Conservation (phyloP, 2,888 invertebrate species). For the Pseudococcus viburni region DNA sequence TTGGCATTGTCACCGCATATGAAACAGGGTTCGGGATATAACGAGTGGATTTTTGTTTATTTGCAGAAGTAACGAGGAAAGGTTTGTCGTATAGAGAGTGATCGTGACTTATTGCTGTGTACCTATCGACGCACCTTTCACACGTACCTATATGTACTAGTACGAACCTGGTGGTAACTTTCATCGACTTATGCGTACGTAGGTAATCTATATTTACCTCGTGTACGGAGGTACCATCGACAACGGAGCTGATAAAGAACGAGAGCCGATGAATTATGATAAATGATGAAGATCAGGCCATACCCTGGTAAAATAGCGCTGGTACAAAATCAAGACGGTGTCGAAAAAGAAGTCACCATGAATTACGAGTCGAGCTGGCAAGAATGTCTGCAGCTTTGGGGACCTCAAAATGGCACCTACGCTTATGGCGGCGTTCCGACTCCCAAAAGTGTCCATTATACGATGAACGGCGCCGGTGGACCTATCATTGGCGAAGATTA, state of each 20-base stretch:
- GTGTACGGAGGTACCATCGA: too few species aligned
- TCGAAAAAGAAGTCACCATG: conserved; percentile 64
- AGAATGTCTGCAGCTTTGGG: conserved; percentile 72
- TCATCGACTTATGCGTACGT: not conserved
- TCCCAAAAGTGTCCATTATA: not conserved
- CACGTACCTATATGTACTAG: not conserved
- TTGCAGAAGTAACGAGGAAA: not conserved
- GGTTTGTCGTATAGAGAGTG: not conserved
- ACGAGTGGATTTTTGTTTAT: conserved; percentile 32
- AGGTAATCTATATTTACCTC: too few species aligned
- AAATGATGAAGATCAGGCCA: conserved; percentile 84
- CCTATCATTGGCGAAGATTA: not conserved
- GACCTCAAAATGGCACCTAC: conserved; percentile 65
- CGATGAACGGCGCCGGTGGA: not conserved
- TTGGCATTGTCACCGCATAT: conserved; percentile 1
- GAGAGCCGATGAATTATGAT: conserved; percentile 46
- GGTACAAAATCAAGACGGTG: conserved; percentile 70
- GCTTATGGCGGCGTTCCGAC: not conserved
- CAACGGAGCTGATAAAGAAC: not conserved
- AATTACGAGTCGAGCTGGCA: conserved; percentile 88
- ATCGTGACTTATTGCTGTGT: conserved; percentile 19
- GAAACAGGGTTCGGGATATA: conserved; percentile 9
- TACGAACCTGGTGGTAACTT: not conserved
- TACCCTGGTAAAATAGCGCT: conserved; percentile 80
- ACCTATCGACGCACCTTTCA: not conserved